These are phyloP conservation scores for Taenioides sp. DNA, from an alignment of 2,797 vertebrate species.

Conservation along the genomic window DNA sequence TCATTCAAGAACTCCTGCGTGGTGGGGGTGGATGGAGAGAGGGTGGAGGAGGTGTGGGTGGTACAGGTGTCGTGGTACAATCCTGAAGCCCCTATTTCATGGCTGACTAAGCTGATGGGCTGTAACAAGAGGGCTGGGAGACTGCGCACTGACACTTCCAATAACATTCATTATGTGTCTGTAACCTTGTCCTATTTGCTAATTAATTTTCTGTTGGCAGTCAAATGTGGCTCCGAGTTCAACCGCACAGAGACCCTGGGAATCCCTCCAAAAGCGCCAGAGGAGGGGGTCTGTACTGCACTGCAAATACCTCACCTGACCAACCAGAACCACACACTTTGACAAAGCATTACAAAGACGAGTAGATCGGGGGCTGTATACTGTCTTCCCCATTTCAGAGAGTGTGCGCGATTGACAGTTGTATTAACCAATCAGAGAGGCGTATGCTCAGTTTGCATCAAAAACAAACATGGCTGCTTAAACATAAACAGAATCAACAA, in stretches of 20 bases:
- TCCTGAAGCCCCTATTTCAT: slow-evolving; percentile 77
- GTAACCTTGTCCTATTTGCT: slow-evolving; percentile 74
- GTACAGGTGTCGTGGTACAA: slow-evolving; percentile 60
- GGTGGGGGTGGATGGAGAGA: slow-evolving; percentile 30
- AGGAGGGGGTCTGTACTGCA: slow-evolving; percentile 7
- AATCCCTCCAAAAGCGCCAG: slow-evolving; percentile 29
- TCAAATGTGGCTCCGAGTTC: slow-evolving; percentile 47
- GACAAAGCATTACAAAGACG: too few relatives aligned
- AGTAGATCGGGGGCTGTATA: too few relatives aligned
- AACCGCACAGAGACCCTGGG: slow-evolving; percentile 39
- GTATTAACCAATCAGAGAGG: too few relatives aligned
- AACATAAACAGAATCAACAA: too few relatives aligned
- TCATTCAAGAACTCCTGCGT: slow-evolving; percentile 67
- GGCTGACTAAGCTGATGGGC: slow-evolving; percentile 73
- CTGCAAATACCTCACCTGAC: slow-evolving; percentile 32
- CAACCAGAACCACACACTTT: too few relatives aligned
- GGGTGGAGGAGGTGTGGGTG: slow-evolving; percentile 47
- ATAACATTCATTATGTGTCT: slow-evolving; percentile 80
- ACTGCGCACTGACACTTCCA: slow-evolving; percentile 78
- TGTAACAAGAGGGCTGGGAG: slow-evolving; percentile 70
- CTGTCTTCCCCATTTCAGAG: too few relatives aligned
- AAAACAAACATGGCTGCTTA: too few relatives aligned
- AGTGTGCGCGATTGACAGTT: too few relatives aligned
- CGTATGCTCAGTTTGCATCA: too few relatives aligned
- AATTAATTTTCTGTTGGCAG: slow-evolving; percentile 74